Base-by-base conservation (phyloP, 2,797 vertebrate species). In the Acipenser ruthenus region DNA sequence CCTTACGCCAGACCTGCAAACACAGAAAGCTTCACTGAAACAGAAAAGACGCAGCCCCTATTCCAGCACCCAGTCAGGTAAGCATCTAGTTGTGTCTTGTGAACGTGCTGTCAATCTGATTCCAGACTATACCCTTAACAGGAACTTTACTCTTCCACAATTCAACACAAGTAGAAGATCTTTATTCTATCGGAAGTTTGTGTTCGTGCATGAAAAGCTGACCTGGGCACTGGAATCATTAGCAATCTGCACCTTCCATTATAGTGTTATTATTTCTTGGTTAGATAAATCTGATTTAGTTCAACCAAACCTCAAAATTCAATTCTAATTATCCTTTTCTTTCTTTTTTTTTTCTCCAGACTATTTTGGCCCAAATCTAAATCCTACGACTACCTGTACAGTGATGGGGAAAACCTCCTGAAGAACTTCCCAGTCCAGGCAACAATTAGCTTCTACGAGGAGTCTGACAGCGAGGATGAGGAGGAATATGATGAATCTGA, bases 31-130 rank as follows among this genome's bases (percentile, higher is more conserved):
- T 70, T 52, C 0, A 72, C 62, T 7, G 70, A 81, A 9, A 70
- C 75, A 18, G 69, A 81, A 71, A 93, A 92, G 71, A 62, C 75
- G 1, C 80, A 82, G 69, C 52, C 69, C 1, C 49, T 68, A 6
- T 91, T 92, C 80, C 86, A 83, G 70, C 92, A 93, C 73, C 93
- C 93, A 0, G 88, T 94, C 83, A 93, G 89, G 91, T 94, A 81
- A 8, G 84, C 74, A n/a, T 68, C 11, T 4, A 7, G 23, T 0
- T 0, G 10, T 55, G 37, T 1, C 37, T 37, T 37, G 37, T 37
- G 37, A 37, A 37, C 5, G 37, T 37, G 37, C 37, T 37, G 37
- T 37, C 37, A 37, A 37, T 37, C 37, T 37, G 0, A 37, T 37
- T 37, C 37, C 37, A 37, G 37, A 37, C 5, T 5, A 37, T 37